A percentile compares a stretch with the other conserved stretches of the same genome.
These are phyloP conservation scores for Bothrops jararaca DNA, from an alignment of 2,113 vertebrate species.

Conservation along the genomic window DNA sequence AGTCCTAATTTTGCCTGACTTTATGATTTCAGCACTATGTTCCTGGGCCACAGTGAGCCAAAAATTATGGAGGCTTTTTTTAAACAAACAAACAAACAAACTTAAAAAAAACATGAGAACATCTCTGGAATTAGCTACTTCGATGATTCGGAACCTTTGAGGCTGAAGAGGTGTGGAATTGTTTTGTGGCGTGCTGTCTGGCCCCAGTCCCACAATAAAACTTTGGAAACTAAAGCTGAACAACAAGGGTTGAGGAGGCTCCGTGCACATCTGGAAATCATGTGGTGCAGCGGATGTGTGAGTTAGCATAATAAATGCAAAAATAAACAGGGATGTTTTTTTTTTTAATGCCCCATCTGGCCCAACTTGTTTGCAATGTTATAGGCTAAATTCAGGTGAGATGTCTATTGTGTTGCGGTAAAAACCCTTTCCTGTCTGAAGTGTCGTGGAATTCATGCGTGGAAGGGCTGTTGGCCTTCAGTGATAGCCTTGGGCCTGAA, in stretches of 20 bases:
- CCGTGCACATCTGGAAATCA: background rate
- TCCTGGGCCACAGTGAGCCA: background rate
- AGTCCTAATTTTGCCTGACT: background rate
- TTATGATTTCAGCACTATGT: background rate
- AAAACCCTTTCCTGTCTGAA: background rate
- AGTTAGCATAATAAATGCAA: background rate
- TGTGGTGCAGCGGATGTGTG: background rate
- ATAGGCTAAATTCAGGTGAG: background rate
- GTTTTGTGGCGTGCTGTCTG: background rate
- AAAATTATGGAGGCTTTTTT: background rate
- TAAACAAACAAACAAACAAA: background rate
- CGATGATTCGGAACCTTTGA: background rate
- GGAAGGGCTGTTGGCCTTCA: background rate
- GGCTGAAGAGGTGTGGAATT: background rate
- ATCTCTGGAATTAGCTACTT: background rate
- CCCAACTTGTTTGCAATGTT: background rate
- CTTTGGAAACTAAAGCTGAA: background rate
- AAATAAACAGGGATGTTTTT: background rate
- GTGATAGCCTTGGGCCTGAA: background rate
- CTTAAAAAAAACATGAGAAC: background rate
- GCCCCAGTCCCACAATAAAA: no score
- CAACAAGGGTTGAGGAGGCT: background rate
- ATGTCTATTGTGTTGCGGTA: background rate
- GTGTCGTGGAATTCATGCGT: background rate
- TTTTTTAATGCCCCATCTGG: no score